A percentile compares a stretch with the other conserved stretches of the same genome.
Conservation (phyloP, 1,140 invertebrate species). For the Batillaria attramentaria region DNA sequence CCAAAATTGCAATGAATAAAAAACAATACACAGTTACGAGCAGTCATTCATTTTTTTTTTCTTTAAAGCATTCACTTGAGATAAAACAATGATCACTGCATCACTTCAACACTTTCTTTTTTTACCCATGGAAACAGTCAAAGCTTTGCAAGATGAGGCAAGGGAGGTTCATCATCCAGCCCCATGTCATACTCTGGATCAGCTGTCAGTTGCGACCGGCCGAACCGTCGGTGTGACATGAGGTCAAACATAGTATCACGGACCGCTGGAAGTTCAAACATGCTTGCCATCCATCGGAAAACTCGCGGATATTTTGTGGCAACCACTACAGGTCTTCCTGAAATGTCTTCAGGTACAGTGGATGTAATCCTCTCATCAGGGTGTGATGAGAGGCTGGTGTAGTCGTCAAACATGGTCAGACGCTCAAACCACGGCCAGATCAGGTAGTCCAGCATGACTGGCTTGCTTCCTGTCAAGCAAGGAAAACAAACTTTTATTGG, state of each 20-base stretch:
- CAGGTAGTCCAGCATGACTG: slow-evolving; percentile 53
- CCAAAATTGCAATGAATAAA: too few species aligned
- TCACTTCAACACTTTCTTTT: neutral
- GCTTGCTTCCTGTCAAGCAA: slow-evolving; percentile 47
- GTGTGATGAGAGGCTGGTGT: slow-evolving; percentile 12
- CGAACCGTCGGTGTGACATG: slow-evolving; percentile 33
- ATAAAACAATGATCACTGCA: neutral
- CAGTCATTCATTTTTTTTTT: neutral
- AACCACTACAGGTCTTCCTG: neutral
- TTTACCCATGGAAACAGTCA: neutral
- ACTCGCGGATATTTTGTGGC: slow-evolving; percentile 29
- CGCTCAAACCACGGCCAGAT: slow-evolving; percentile 65
- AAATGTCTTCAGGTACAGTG: too few species aligned
- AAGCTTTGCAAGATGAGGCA: neutral
- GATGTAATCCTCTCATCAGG: too few species aligned
- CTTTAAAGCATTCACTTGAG: neutral
- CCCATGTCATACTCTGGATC: slow-evolving; percentile 50
- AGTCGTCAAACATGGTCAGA: slow-evolving; percentile 25
- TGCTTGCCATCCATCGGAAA: slow-evolving; percentile 38
- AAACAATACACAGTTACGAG: too few species aligned
- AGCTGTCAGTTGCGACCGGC: slow-evolving; percentile 31
- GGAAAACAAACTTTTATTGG: too few species aligned
- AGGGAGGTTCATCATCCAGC: slow-evolving; percentile 26
- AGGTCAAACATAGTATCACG: slow-evolving; percentile 41
- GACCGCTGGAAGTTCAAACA: slow-evolving; percentile 47